Evolutionary conservation across 1,140 invertebrate species (phyloP).

Genomic region (Leptinotarsa defecta): DNA sequence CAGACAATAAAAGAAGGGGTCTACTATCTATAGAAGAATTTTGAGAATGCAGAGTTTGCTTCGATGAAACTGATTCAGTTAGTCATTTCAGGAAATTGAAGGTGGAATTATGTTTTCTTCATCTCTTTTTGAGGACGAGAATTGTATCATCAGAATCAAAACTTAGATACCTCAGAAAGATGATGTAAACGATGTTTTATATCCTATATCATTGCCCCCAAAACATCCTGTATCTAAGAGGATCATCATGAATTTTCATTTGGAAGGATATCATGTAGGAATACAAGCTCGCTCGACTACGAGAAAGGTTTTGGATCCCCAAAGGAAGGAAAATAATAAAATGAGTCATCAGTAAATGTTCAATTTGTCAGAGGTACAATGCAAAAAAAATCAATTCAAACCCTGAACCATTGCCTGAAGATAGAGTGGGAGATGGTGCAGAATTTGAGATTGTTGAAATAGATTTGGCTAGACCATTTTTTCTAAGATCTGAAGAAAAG

Average conservation of each 20-base stretch:
- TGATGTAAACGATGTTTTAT: no score
- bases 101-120: no score
- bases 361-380: background rate
- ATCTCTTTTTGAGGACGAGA: no score
- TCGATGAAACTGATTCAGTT: no score
- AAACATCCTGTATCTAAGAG: no score
- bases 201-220: no score
- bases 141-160: background rate
- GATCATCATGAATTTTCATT: no score
- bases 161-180: no score
- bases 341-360: background rate
- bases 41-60: no score
- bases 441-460: background rate
- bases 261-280: background rate
- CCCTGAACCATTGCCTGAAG: background rate
- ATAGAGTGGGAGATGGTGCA: background rate
- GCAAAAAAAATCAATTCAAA: background rate
- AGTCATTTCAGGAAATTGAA: no score
- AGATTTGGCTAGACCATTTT: background rate
- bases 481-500: background rate
- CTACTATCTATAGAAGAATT: no score
- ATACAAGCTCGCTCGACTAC: background rate
- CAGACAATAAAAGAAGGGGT: no score
- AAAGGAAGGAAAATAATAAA: background rate
- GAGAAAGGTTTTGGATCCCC: background rate